phyloP scores from a whole-genome alignment of 2,797 vertebrate genomes.

The Crocidura indochinensis region DNA sequence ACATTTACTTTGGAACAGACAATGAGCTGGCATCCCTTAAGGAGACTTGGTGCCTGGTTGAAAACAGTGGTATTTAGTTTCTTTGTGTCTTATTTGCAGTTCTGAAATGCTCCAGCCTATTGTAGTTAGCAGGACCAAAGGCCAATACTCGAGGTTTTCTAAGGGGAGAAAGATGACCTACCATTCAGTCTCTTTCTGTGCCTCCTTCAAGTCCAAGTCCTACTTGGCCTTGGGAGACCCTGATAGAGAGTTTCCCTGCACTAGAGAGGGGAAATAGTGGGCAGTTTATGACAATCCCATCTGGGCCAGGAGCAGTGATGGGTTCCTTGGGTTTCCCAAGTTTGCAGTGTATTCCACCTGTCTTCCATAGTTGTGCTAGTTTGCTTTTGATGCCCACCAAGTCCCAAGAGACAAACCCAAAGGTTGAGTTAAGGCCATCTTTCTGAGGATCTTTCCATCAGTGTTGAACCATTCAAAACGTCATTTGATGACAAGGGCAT shows the following conservation, averaged over 20 bases:
- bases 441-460: accelerated
- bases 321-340: neutral
- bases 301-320: neutral
- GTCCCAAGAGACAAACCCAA: neutral
- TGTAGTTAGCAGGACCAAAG: neutral
- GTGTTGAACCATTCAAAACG: neutral
- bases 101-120: no score
- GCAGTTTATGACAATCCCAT: neutral
- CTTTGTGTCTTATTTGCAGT: accelerated
- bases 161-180: neutral
- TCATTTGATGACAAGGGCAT: accelerated
- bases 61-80: neutral
- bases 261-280: no score
- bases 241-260: neutral
- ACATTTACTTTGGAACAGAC: neutral
- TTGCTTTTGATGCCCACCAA: neutral
- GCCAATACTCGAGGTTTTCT: neutral
- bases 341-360: accelerated
- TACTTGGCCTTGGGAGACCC: neutral
- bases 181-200: neutral
- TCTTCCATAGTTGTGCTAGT: accelerated
- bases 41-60: neutral
- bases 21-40: neutral
- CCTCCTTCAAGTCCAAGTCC: neutral
- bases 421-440: neutral